Base-by-base conservation (phyloP, 2,888 invertebrate genomes). In the Morpho deidamia region DNA sequence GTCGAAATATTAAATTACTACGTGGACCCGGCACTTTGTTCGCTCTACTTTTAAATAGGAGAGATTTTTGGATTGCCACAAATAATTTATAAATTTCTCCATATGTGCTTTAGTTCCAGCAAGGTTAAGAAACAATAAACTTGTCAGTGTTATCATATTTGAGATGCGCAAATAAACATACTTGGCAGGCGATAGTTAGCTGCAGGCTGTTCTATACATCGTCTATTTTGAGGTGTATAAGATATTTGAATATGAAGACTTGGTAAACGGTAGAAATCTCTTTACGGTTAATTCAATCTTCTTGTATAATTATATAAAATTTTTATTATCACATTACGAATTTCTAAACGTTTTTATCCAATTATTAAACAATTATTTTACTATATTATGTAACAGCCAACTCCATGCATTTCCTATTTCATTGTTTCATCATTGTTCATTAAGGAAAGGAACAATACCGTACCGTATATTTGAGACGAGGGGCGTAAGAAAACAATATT, bases 391-490 rank as follows among this genome's bases (percentile, higher is more conserved):
- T 23, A 23, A 35, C 14, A 23, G 37, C 33, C 56, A 2, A 44
- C 73, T 81, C 83, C 56, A 81, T 59, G 48, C 59, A 59, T 69
- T 59, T 61, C 55, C 48, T 59, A 67, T 65, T 72, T 68, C 69
- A 40, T 41, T 48, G 45, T 14, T 46, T 46, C 10, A 38, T 46
- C 52, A 57, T 57, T 79, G 23, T 23, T 23, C 23, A 70, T 83
- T 63, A 70, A 72, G 69, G 69, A 68, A 69, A 70, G 73, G 73
- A 80, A 81, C 78, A 78, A 80, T 80, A 72, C n/a, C n/a, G n/a
- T n/a, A n/a, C n/a, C 72, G 74, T 37, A n/a, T 60, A 59, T 52
- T 60, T 56, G 54, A 48, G 54, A 54, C 42, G 54, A 59, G 60
- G 52, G 48, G 54, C 45, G 52, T 47, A 46, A 44, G 44, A 54